Evolutionary conservation across 2,113 vertebrate species (phyloP).

Genomic region (Tinamus guttatus): DNA sequence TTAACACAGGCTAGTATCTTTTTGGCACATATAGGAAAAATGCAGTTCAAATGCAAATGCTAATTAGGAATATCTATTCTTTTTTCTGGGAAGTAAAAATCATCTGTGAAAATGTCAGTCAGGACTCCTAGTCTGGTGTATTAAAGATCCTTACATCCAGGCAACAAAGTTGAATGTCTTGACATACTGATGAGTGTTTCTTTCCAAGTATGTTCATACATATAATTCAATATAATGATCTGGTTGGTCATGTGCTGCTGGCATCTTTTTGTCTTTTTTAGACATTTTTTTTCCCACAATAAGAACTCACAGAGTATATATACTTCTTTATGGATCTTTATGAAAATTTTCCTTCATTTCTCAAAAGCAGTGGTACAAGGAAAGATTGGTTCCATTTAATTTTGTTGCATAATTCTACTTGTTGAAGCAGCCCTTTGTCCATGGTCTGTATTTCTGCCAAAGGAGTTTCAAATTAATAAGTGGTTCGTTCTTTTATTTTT

Average conservation of each 20-base stretch:
- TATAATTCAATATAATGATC: too few relatives aligned
- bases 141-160: neutral
- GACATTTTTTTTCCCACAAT: neutral
- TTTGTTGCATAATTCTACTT: neutral
- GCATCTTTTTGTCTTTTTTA: neutral
- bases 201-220: neutral
- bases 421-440: neutral
- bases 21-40: neutral
- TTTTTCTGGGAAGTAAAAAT: neutral
- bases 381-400: accelerated
- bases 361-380: neutral
- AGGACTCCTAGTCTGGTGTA: neutral
- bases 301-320: neutral
- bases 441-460: neutral
- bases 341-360: neutral
- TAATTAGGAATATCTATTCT: neutral
- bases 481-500: neutral
- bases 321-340: neutral
- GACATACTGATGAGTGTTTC: neutral
- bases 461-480: neutral
- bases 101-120: neutral
- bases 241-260: neutral
- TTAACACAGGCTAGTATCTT: neutral
- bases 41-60: neutral
- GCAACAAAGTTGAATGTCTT: neutral